These are phyloP conservation scores for Mormyrus proboscirostris DNA, from an alignment of 2,797 vertebrate species.

Conservation along the genomic window DNA sequence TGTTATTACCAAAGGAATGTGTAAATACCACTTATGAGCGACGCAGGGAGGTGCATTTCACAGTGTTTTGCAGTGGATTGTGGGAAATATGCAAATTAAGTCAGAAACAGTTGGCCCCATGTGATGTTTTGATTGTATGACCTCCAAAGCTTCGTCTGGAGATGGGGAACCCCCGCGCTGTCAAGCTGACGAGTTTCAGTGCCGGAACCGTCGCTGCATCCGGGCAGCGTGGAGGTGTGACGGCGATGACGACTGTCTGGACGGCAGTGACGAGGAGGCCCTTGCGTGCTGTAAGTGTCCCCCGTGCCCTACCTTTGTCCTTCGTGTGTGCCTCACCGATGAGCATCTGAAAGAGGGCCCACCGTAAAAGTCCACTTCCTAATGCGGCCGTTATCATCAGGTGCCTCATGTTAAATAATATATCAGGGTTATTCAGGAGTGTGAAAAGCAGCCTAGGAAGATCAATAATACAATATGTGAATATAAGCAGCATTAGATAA, in stretches of 20 bases:
- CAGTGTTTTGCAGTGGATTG: not conserved
- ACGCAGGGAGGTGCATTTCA: not conserved
- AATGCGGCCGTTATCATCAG: not conserved
- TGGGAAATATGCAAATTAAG: not conserved
- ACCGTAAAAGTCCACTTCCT: not conserved
- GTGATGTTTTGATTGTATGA: not conserved
- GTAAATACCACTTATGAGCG: not conserved
- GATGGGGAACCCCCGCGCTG: constrained; percentile 66
- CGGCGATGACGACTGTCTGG: constrained; percentile 91
- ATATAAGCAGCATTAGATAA: not conserved
- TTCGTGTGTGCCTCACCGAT: not conserved
- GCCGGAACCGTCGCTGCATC: constrained; percentile 83
- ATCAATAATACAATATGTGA: not conserved
- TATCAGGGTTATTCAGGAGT: not conserved
- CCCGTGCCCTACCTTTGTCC: not conserved
- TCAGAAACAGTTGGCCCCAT: not conserved
- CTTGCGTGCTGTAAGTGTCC: constrained; percentile 77
- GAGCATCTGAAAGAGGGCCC: not conserved
- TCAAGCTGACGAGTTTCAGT: constrained; percentile 84
- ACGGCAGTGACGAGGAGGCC: constrained; percentile 83
- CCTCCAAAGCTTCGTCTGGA: constrained; percentile 42
- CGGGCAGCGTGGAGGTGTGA: constrained; percentile 86
- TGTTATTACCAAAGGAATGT: not conserved
- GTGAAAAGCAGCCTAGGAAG: not conserved
- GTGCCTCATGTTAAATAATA: not conserved